These are phyloP conservation scores for Petrocephalus schoutedeni DNA, from an alignment of 2,797 vertebrate species.

Conservation along the genomic window DNA sequence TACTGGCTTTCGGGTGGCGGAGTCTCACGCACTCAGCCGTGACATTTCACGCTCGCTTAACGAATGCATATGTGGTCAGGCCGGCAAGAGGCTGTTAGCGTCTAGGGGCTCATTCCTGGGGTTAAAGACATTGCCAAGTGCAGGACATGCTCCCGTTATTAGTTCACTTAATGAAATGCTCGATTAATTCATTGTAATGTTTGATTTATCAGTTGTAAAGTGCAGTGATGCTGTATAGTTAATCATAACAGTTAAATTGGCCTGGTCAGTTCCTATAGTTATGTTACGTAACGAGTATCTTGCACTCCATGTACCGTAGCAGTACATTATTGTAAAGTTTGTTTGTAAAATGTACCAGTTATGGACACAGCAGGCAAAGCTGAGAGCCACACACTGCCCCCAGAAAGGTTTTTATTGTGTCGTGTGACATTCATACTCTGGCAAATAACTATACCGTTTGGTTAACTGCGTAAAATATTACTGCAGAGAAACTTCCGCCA, in stretches of 20 bases:
- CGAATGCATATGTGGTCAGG: background rate
- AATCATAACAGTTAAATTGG: background rate
- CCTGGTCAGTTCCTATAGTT: background rate
- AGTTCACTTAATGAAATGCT: background rate
- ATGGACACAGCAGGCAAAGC: background rate
- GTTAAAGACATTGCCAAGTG: background rate
- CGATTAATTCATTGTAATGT: background rate
- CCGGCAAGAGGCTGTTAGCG: background rate
- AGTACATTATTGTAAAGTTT: background rate
- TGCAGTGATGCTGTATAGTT: background rate
- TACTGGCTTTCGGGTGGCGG: slow-evolving; percentile 1
- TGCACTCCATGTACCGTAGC: background rate
- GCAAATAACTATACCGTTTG: background rate
- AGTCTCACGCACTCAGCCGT: background rate
- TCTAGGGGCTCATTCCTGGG: background rate
- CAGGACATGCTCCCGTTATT: background rate
- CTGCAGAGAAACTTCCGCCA: background rate
- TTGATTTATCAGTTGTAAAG: background rate
- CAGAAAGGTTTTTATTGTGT: background rate
- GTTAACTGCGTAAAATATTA: background rate
- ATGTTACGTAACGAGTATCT: background rate
- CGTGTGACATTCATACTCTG: background rate
- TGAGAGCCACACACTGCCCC: background rate
- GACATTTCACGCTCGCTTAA: slow-evolving; percentile 9
- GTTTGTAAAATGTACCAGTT: background rate